Evolutionary conservation across 2,797 vertebrate species (phyloP).

Genomic region (Triplophysa bombifrons): DNA sequence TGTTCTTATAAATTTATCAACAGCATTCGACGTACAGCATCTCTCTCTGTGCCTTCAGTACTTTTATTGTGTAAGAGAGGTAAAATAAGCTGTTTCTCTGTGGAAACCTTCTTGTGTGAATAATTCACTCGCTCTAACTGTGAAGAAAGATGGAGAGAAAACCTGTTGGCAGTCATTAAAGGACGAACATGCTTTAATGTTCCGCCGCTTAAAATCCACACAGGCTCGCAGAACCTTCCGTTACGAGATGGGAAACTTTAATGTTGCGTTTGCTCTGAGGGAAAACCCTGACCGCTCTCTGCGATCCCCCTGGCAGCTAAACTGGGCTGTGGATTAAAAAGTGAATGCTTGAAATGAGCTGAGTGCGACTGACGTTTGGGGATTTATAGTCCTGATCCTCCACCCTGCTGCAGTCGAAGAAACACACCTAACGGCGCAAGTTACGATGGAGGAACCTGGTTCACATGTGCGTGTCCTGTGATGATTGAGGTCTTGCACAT

Average conservation of each 20-base stretch:
- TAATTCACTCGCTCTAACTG: slow-evolving; percentile 71
- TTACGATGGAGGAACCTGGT: background rate
- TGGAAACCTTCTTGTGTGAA: slow-evolving; percentile 70
- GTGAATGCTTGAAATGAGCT: slow-evolving; percentile 40
- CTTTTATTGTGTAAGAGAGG: slow-evolving; percentile 70
- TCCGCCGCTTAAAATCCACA: background rate
- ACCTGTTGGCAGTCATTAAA: background rate
- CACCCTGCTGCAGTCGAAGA: slow-evolving; percentile 19
- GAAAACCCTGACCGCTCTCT: slow-evolving; percentile 31
- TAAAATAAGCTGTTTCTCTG: slow-evolving; percentile 69
- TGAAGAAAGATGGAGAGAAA: slow-evolving; percentile 50
- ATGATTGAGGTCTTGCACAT: background rate
- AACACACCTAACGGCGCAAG: slow-evolving; percentile 24
- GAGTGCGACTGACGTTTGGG: slow-evolving; percentile 35
- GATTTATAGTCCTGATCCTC: slow-evolving; percentile 37
- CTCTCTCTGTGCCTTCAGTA: background rate
- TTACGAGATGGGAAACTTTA: slow-evolving; percentile 38
- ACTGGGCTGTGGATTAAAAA: slow-evolving; percentile 33
- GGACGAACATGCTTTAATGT: slow-evolving; percentile 23
- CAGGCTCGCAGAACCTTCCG: slow-evolving; percentile 18
- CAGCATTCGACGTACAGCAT: slow-evolving; percentile 64
- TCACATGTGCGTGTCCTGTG: background rate
- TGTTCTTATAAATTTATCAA: slow-evolving; percentile 82
- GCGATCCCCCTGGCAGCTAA: slow-evolving; percentile 37
- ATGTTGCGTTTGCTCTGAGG: slow-evolving; percentile 39